These are phyloP conservation scores for Pogonomyrmex barbatus DNA, from an alignment of 1,140 invertebrate genomes.

Conservation along the genomic window DNA sequence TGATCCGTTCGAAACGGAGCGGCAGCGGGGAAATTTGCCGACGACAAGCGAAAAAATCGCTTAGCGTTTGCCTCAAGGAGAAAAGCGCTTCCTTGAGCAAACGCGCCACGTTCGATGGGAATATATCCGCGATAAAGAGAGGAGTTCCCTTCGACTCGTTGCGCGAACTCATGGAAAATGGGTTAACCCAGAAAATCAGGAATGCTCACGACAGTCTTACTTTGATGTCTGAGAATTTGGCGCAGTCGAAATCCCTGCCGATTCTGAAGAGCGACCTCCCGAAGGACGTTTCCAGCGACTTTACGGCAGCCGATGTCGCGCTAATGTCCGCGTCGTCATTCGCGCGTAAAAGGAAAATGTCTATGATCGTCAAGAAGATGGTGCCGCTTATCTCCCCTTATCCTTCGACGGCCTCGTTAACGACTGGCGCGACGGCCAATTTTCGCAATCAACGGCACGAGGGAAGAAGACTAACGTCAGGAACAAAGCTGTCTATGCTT, in stretches of 20 bases:
- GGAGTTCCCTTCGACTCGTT: slow-evolving; percentile 3
- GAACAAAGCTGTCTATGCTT: slow-evolving; percentile 25
- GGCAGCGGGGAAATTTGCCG: background rate
- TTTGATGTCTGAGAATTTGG: background rate
- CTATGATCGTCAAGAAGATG: slow-evolving; percentile 63
- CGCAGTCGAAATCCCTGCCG: slow-evolving; percentile 63
- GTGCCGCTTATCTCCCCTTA: slow-evolving; percentile 22
- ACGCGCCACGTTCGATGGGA: slow-evolving; percentile 8
- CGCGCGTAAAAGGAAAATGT: slow-evolving; percentile 60
- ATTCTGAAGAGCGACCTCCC: slow-evolving; percentile 25
- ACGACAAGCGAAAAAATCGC: background rate
- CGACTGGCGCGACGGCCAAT: background rate
- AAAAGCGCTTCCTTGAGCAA: slow-evolving; percentile 15
- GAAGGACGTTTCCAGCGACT: background rate
- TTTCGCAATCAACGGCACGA: slow-evolving; percentile 8
- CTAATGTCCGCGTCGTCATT: slow-evolving; percentile 60
- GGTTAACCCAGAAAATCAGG: background rate
- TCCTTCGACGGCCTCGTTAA: slow-evolving; percentile 5
- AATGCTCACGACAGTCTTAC: background rate
- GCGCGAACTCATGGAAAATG: slow-evolving; percentile 1
- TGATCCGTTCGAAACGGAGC: slow-evolving; percentile 25
- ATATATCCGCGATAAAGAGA: slow-evolving; percentile 19
- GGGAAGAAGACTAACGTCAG: slow-evolving; percentile 16
- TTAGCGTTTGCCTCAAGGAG: background rate
- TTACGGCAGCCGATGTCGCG: background rate